Evolutionary conservation across 2,888 invertebrate species (phyloP).

Genomic region (Vesta saturnalis): DNA sequence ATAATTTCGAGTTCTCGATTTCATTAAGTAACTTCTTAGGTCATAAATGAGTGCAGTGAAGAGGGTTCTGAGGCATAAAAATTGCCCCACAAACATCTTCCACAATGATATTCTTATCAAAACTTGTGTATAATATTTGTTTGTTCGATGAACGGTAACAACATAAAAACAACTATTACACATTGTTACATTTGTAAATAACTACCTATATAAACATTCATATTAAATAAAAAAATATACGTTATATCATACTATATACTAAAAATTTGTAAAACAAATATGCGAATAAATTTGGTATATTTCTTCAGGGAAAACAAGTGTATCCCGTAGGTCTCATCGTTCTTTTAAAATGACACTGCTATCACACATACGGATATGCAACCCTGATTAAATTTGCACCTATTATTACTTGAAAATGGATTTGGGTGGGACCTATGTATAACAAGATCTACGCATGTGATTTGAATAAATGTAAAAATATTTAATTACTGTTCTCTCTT

Average conservation of each 20-base stretch:
- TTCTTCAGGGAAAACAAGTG: conserved; percentile 57
- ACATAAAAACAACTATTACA: too few relatives aligned
- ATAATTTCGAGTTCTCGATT: not conserved
- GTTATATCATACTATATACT: conserved; percentile 21
- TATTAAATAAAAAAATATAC: conserved; percentile 1
- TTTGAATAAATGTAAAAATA: conserved; percentile 42
- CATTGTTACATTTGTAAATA: too few relatives aligned
- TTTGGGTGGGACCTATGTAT: conserved; percentile 48
- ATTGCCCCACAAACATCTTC: too few relatives aligned
- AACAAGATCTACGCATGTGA: conserved; percentile 54
- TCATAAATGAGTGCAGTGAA: too few relatives aligned
- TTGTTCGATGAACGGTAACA: too few relatives aligned
- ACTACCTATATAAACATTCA: too few relatives aligned
- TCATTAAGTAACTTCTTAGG: too few relatives aligned
- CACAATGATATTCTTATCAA: too few relatives aligned
- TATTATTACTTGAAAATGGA: conserved; percentile 57
- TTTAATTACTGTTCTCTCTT: conserved; percentile 27
- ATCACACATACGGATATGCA: conserved; percentile 58
- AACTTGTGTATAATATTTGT: too few relatives aligned
- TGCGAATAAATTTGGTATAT: conserved; percentile 56
- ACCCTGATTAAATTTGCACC: conserved; percentile 62
- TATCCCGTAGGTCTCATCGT: conserved; percentile 61
- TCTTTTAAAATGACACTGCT: conserved; percentile 62
- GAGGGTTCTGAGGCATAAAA: too few relatives aligned
- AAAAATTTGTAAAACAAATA: conserved; percentile 31